Conservation (phyloP, 2,797 vertebrate genomes). For the Amazona finschi region DNA sequence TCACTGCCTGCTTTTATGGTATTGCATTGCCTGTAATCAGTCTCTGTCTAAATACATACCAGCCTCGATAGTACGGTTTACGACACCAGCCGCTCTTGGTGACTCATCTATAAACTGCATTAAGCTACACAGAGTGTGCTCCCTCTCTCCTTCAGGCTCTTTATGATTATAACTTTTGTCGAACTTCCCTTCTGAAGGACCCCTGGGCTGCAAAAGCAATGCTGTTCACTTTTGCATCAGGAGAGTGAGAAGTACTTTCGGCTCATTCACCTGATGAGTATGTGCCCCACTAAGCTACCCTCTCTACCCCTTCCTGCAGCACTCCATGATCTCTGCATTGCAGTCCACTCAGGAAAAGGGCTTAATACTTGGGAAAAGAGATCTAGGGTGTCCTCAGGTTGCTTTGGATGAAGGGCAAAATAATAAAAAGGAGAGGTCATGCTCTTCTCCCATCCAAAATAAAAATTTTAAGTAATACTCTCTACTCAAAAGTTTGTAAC, state of each 20-base stretch:
- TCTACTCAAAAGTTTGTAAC: neutral
- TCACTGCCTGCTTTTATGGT: neutral
- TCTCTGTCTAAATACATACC: neutral
- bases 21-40: neutral
- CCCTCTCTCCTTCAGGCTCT: neutral
- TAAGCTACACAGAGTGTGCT: neutral
- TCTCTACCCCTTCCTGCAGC: neutral
- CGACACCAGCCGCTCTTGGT: neutral
- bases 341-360: neutral
- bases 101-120: neutral
- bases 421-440: neutral
- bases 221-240: neutral
- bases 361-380: fast-evolving
- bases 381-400: neutral
- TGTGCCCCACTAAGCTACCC: neutral
- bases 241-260: neutral
- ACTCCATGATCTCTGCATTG: neutral
- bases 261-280: fast-evolving
- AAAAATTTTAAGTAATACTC: neutral
- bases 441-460: neutral
- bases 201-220: neutral
- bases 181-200: neutral
- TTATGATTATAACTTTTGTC: neutral
- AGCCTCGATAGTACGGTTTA: neutral
- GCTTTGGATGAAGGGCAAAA: neutral